Conservation (phyloP, 2,888 invertebrate species). For the Tachina lurida region DNA sequence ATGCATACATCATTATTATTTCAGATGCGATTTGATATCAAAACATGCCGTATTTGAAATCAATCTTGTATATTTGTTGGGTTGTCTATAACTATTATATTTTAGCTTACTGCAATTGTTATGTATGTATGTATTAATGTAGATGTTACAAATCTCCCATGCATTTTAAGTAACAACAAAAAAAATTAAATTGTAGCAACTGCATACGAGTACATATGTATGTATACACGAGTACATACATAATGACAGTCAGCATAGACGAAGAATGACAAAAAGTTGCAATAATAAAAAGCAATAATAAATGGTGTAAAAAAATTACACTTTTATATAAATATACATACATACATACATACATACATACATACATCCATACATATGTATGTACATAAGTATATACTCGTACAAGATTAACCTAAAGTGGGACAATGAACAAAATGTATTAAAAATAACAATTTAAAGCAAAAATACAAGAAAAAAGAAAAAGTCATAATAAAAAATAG, state of each 20-base stretch:
- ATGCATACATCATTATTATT: too few relatives aligned
- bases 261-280: constrained; percentile 48
- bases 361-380: too few relatives aligned
- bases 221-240: too few relatives aligned
- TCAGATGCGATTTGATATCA: too few relatives aligned
- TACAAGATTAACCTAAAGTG: constrained; percentile 70
- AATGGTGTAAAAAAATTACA: constrained; percentile 59
- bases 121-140: constrained; percentile 9
- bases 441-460: constrained; percentile 49
- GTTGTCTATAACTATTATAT: background rate
- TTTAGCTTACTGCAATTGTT: background rate
- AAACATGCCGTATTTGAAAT: too few relatives aligned
- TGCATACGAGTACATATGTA: too few relatives aligned
- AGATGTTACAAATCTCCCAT: constrained; percentile 29
- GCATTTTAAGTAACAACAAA: constrained; percentile 7
- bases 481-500: constrained; percentile 54
- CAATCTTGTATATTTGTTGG: too few relatives aligned
- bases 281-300: constrained; percentile 52
- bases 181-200: constrained; percentile 19
- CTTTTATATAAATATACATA: constrained; percentile 17
- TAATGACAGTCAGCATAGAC: constrained; percentile 13
- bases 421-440: constrained; percentile 65
- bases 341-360: too few relatives aligned
- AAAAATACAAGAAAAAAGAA: constrained; percentile 21
- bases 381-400: background rate